A percentile compares a stretch with the other conserved stretches of the same genome.
These are phyloP conservation scores for Lutjanus campechanus DNA, from an alignment of 2,797 vertebrate genomes.

Conservation along the genomic window DNA sequence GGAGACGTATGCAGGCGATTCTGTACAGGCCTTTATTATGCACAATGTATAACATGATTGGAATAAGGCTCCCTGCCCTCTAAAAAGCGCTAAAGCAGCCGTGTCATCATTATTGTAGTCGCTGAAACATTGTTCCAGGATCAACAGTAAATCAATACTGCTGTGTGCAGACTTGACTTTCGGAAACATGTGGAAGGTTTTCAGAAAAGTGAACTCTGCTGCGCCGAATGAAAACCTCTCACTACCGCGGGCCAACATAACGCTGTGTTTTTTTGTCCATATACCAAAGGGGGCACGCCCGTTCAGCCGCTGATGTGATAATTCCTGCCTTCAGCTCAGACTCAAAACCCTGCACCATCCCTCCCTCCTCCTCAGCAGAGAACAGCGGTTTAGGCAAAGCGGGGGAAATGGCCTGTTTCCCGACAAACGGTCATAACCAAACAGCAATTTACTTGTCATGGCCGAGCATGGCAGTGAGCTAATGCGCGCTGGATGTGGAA, in stretches of 20 bases:
- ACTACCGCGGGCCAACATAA: conserved; percentile 41
- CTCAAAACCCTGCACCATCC: conserved; percentile 58
- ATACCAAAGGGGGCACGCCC: conserved; percentile 69
- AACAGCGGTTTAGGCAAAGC: conserved; percentile 81
- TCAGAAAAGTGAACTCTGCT: conserved; percentile 22
- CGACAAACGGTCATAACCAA: conserved; percentile 82
- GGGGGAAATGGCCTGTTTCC: conserved; percentile 84
- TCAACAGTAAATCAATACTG: conserved; percentile 53
- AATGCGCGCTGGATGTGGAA: conserved; percentile 77
- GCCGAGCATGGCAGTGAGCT: conserved; percentile 67
- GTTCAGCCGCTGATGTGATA: conserved; percentile 80
- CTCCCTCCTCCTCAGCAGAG: conserved; percentile 44
- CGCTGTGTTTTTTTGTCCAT: conserved; percentile 42
- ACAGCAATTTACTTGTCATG: conserved; percentile 87
- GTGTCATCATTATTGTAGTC: conserved; percentile 30
- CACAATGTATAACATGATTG: conserved; percentile 23
- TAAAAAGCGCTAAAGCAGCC: conserved; percentile 25
- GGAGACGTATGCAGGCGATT: conserved; percentile 68
- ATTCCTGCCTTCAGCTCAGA: conserved; percentile 80
- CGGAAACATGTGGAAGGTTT: conserved; percentile 28
- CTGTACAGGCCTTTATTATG: conserved; percentile 45
- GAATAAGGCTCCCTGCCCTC: conserved; percentile 23
- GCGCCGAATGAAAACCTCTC: conserved; percentile 44
- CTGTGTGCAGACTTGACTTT: conserved; percentile 30
- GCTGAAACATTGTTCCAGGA: conserved; percentile 44